Evolutionary conservation across 2,113 vertebrate species (phyloP).

Genomic region (Lepidothrix coronata): DNA sequence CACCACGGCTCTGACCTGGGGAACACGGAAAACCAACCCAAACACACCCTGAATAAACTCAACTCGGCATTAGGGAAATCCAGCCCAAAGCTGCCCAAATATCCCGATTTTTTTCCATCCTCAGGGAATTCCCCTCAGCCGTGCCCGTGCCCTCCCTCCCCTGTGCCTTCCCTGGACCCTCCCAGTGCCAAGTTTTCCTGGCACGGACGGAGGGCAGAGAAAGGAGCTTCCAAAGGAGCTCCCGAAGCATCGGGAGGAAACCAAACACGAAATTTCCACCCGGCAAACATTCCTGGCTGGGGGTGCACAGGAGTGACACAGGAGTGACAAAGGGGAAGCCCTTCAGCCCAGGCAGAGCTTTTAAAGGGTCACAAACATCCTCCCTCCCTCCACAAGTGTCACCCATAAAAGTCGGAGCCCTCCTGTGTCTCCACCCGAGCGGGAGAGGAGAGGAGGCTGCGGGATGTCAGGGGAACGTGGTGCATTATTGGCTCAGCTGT

Average conservation of each 20-base stretch:
- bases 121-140: not conserved
- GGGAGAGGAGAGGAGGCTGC: not conserved
- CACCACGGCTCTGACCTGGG: not conserved
- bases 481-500: not conserved
- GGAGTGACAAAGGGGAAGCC: not conserved
- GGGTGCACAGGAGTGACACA: rapidly evolving
- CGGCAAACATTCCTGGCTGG: not conserved
- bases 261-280: not conserved
- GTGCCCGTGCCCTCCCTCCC: not conserved
- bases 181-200: not conserved
- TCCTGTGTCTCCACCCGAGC: not conserved
- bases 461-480: not conserved
- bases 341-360: not conserved
- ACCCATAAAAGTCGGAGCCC: not conserved
- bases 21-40: not conserved
- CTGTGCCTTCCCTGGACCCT: not conserved
- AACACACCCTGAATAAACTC: not conserved
- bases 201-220: not conserved
- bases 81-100: not conserved
- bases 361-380: not conserved
- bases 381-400: rapidly evolving
- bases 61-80: not conserved
- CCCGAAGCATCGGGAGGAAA: not conserved
- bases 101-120: no score
- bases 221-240: not conserved